Evolutionary conservation across 2,888 invertebrate genomes (phyloP), one percentile per base, ranked within the genome.

Genomic region (Ommatoiulus sabulosus): DNA sequence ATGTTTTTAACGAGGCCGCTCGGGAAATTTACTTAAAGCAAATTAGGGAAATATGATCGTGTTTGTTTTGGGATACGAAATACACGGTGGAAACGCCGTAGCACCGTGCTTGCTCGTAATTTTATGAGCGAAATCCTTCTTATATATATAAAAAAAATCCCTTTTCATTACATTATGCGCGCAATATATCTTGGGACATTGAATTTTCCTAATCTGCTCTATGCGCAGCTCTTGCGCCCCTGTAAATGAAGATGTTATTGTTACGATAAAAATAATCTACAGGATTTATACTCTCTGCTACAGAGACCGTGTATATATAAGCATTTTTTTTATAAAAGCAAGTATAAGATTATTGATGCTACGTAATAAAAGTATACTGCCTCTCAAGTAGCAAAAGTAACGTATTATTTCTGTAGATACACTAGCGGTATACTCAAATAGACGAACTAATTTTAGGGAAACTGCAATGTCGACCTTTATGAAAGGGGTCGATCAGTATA

Each of bases 171-270:
- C 72, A 72, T 72, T 80, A 80, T 80, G 80, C 35, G 35, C 8
- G 80, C 80, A 80, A 80, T 80, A 80, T 80, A 80, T 80, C 80
- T 35, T 80, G 35, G 35, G 80, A 80, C 80, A 80, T 80, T 35
- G 80, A 80, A 80, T 80, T 80, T 80, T 80, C 80, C 35, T 80
- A 80, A 80, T 80, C 80, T 80, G 35, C 80, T 20, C 35, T 35
- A 35, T 80, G 35, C 12, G 80, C 35, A 7, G 35, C 24, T 80
- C 80, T 80, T 35, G 80, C 35, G 35, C 35, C 80, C 24, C 80
- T 80, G 80, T 80, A 80, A 80, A 80, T 80, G 80, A 80, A 80
- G 80, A 80, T 80, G 80, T 80, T 80, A 80, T 80, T 80, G 80
- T 80, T 80, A 80, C 80, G 80, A 80, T 80, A 80, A 80, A 80